Evolutionary conservation across 1,140 invertebrate species (phyloP).

Genomic region (Calosoma granatense): DNA sequence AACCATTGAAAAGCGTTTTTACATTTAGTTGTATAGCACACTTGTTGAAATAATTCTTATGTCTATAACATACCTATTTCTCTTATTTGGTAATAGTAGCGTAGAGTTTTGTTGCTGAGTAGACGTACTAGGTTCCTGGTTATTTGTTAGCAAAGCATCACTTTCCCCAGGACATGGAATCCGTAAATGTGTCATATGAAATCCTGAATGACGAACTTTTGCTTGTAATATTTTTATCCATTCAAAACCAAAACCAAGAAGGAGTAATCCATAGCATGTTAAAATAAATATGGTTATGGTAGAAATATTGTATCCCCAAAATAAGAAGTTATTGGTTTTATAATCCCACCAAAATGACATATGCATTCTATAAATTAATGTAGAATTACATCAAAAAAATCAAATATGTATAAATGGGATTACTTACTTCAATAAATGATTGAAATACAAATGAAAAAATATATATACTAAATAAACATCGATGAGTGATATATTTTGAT

Average conservation of each 20-base stretch:
- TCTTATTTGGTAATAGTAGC: constrained; percentile 11
- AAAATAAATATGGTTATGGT: constrained; percentile 20
- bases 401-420: not conserved
- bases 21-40: not conserved
- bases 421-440: not conserved
- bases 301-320: constrained; percentile 27
- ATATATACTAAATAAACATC: too few species aligned
- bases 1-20: not conserved
- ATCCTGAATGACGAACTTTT: constrained; percentile 27
- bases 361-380: constrained; percentile 10
- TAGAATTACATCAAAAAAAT: not conserved
- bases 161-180: constrained; percentile 27
- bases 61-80: not conserved
- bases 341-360: constrained; percentile 29
- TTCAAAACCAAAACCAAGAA: constrained; percentile 30
- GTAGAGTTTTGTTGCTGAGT: not conserved
- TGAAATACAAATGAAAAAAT: not conserved
- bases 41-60: not conserved
- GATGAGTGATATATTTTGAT: too few species aligned
- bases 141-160: constrained; percentile 20
- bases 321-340: constrained; percentile 26
- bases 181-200: constrained; percentile 28
- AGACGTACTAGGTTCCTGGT: not conserved
- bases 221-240: constrained; percentile 31
- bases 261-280: constrained; percentile 24